Percentiles rank a stretch among this genome's conserved stretches.
Evolutionary conservation across 2,888 invertebrate species (phyloP).

Genomic region (Rapana venosa): DNA sequence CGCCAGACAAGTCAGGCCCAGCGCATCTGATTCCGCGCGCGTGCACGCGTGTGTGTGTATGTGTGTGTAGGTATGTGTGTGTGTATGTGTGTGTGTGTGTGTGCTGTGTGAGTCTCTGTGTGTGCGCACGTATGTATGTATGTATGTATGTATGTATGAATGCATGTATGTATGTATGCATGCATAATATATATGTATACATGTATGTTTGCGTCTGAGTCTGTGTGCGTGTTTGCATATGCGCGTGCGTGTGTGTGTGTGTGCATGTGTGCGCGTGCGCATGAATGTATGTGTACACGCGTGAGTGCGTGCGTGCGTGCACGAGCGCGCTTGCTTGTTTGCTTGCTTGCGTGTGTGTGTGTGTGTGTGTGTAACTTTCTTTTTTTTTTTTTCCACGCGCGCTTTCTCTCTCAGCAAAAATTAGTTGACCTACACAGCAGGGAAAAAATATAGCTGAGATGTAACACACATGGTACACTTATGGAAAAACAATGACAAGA

Average conservation of each 20-base stretch:
- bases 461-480: too few relatives aligned
- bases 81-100: background rate
- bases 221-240: background rate
- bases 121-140: background rate
- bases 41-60: background rate
- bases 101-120: background rate
- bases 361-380: background rate
- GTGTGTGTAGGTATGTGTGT: constrained; percentile 13
- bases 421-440: too few relatives aligned
- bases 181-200: too few relatives aligned
- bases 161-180: background rate
- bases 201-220: background rate
- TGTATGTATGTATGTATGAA: background rate
- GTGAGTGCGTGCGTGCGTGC: background rate
- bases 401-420: too few relatives aligned
- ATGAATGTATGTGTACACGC: background rate
- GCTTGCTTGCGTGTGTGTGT: background rate
- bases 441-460: too few relatives aligned
- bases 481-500: background rate
- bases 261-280: background rate
- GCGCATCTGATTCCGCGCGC: too few relatives aligned
- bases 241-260: background rate
- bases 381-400: too few relatives aligned
- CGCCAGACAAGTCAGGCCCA: too few relatives aligned
- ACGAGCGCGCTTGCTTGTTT: background rate